Evolutionary conservation across 2,797 vertebrate species (phyloP).

Genomic region (Australoheros facetus): DNA sequence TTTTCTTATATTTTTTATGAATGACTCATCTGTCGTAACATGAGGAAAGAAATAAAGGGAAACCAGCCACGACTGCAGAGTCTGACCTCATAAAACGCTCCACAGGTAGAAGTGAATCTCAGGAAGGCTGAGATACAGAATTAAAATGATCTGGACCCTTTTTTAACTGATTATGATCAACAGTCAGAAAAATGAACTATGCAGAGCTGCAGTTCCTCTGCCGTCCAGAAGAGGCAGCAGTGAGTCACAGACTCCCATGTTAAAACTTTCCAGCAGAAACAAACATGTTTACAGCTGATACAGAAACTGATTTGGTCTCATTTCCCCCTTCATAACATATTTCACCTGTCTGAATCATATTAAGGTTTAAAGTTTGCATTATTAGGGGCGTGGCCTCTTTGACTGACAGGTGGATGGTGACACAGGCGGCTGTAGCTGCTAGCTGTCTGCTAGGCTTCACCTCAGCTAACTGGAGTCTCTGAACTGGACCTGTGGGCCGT

Average conservation of each 20-base stretch:
- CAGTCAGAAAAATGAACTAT: no score
- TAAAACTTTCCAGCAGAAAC: neutral
- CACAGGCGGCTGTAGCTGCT: neutral
- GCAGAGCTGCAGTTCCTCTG: neutral
- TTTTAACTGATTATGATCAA: neutral
- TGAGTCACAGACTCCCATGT: neutral
- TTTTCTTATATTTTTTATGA: neutral
- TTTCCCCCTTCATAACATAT: neutral
- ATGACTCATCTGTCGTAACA: slow-evolving; percentile 4
- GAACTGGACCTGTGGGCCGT: neutral
- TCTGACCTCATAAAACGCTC: neutral
- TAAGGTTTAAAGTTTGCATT: neutral
- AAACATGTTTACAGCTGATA: neutral
- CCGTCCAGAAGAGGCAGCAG: neutral
- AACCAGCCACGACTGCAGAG: neutral
- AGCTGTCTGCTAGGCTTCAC: neutral
- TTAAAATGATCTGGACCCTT: neutral
- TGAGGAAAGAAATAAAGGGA: neutral
- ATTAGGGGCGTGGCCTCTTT: neutral
- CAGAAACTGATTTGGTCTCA: neutral
- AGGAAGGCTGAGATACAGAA: neutral
- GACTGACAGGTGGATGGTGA: neutral
- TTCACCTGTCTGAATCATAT: no score
- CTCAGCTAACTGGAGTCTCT: neutral
- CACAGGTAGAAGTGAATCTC: neutral